Evolutionary conservation across 2,888 invertebrate species (phyloP), one percentile per base, ranked within the genome.

Genomic region (Agrochola litura): DNA sequence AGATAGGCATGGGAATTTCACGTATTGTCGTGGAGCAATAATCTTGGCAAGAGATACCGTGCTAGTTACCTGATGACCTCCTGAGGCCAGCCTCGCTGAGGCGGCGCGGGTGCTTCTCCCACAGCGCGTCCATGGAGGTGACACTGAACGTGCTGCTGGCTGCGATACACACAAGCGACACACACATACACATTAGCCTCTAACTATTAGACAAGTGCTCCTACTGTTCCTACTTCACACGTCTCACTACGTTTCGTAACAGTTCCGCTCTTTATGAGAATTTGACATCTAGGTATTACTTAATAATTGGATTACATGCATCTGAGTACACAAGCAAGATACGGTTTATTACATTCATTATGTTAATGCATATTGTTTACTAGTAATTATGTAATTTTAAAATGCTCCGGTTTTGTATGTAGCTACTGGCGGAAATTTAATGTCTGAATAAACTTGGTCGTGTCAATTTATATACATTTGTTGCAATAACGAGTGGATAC

Each of bases 31-130:
- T 86, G 85, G 86, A 83, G 58, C 54, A 84, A 69, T 83, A 86
- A 84, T 85, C 84, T 89, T 81, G 85, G 76, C 72, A 76, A 72
- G 73, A 77, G 77, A 86, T 81, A 77, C 83, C 83, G 89, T 90
- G 90, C 88, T 82, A 88, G 87, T 96, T 97, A 98, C 98, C 98
- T 97, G 98, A 98, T 92, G 97, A 97, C 94, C 98, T 97, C 91
- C 98, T 97, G 88, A 98, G 97, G 92, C 98, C 98, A 90, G 98
- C 98, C 96, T 98, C 98, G 96, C 97, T 98, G 92, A 98, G 97
- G 93, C 98, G 97, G 90, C 98, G 97, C 89, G 97, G 97, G 91
- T 98, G 97, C 93, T 97, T 97, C 95, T 98, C 98, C 98, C 98
- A 98, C 79, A 98, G 97, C 90, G 97, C 97, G 94, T 98, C 98